Conservation (phyloP, 2,113 vertebrate species). For the Cichladusa arquata region DNA sequence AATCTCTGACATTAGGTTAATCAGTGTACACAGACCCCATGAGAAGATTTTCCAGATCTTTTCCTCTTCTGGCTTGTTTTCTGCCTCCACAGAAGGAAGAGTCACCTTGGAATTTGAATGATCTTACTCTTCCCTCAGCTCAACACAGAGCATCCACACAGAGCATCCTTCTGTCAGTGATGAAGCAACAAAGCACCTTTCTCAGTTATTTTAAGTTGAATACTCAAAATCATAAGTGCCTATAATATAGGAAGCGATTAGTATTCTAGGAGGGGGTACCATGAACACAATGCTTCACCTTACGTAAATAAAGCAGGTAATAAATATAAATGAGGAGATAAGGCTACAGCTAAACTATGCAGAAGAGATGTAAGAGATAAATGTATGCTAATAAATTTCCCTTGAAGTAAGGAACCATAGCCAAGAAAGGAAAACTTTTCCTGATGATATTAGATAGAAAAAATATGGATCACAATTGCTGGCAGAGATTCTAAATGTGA, state of each 20-base stretch:
- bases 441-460: not conserved
- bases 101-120: not conserved
- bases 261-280: not conserved
- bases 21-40: not conserved
- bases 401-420: not conserved
- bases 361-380: not conserved
- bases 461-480: not conserved
- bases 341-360: not conserved
- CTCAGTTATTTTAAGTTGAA: not conserved
- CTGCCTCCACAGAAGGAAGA: not conserved
- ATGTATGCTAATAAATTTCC: not conserved
- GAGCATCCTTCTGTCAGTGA: not conserved
- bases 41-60: not conserved
- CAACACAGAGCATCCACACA: not conserved
- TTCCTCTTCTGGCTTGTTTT: not conserved
- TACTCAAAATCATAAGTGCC: not conserved
- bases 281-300: not conserved
- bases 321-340: slow-evolving; percentile 16
- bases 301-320: not conserved
- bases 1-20: not conserved
- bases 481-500: not conserved
- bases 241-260: not conserved
- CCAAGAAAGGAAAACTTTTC: not conserved
- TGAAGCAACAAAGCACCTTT: not conserved
- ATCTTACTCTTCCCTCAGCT: not conserved